phyloP scores from a whole-genome alignment of 2,888 invertebrate genomes.

The Lacanobia oleracea region DNA sequence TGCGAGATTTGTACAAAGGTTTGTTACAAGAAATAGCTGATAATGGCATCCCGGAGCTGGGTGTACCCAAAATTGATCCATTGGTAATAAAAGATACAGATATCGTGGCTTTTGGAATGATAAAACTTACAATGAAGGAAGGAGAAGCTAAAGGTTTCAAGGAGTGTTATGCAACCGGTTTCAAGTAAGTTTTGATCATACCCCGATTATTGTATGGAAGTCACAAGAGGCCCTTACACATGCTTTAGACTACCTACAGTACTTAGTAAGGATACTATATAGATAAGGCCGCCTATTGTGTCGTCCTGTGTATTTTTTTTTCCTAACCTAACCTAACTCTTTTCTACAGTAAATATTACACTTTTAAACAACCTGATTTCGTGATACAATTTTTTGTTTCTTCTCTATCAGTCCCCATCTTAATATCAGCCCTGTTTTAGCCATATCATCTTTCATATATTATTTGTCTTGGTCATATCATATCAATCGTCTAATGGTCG shows the following conservation, averaged over 20 bases:
- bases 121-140: conserved; percentile 30
- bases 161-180: conserved; percentile 19
- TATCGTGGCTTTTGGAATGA: conserved; percentile 24
- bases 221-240: background rate
- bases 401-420: background rate
- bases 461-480: background rate
- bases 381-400: too few relatives aligned
- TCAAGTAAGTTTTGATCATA: conserved; percentile 38
- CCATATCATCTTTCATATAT: background rate
- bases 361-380: too few relatives aligned
- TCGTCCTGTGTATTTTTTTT: too few relatives aligned
- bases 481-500: too few relatives aligned
- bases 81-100: conserved; percentile 14
- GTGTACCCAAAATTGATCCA: conserved; percentile 47
- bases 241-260: too few relatives aligned
- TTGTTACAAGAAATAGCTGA: conserved; percentile 20
- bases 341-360: too few relatives aligned
- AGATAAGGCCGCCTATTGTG: too few relatives aligned
- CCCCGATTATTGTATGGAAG: background rate
- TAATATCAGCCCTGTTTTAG: background rate
- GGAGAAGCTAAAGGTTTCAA: conserved; percentile 48
- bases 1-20: background rate
- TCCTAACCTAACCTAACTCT: too few relatives aligned
- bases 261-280: too few relatives aligned
- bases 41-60: conserved; percentile 44